Base-by-base conservation (phyloP, 2,888 invertebrate genomes). In the Achlya flavicornis region DNA sequence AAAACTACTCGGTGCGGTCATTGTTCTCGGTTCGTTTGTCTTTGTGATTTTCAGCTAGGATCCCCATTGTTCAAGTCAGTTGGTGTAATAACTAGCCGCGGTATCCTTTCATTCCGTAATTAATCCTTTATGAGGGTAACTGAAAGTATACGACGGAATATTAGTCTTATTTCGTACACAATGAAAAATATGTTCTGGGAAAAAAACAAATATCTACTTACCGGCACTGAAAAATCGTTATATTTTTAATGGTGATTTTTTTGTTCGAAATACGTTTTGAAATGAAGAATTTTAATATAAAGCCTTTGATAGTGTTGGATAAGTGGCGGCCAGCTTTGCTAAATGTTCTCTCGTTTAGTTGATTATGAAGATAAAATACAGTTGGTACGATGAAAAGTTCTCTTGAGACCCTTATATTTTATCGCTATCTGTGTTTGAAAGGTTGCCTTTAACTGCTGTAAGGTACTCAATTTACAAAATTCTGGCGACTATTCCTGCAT, bases 1-100 rank as follows among this genome's bases (percentile, higher is more conserved):
- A 76, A 78, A 76, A 78, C 75, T 70, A 70, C 65, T 74, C 76
- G 63, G 71, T 70, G 77, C 74, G 77, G 79, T 77, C 75, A 81
- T 84, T 84, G 86, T 83, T 83, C 77, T 74, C 70, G 65, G 68
- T 74, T 71, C 69, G 76, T 78, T 82, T 80, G 77, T 79, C 78
- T 79, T 84, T 81, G 78, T 84, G 78, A 80, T 80, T 81, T 82
- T 81, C 75, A 80, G 75, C 72, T 72, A 73, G 73, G 68, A 71
- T 75, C 71, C 73, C 73, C 79, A 82, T 81, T 77, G 76, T 80
- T 73, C 71, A 69, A 66, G 63, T 70, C 66, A 65, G 66, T 65
- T 63, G 71, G 70, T 66, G 71, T 68, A 69, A 71, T 75, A 70
- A 74, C 64, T 66, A 69, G 72, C 68, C 66, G 12, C 12, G 12